A percentile compares a stretch with the other conserved stretches of the same genome.
phyloP scores from a whole-genome alignment of 2,888 invertebrate genomes.

The Tryphoninae sp. region DNA sequence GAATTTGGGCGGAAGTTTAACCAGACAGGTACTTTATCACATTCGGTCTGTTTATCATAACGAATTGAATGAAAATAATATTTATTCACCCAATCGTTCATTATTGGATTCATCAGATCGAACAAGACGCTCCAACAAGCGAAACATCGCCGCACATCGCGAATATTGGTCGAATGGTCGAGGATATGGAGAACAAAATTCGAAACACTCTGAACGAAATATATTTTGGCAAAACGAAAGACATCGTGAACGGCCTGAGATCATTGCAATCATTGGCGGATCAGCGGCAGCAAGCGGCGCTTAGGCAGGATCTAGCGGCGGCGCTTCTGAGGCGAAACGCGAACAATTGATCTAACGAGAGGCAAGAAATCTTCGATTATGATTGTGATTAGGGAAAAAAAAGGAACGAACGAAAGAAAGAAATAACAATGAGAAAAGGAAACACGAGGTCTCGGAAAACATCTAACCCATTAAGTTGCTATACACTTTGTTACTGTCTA shows the following conservation, averaged over 20 bases:
- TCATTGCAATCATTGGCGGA: constrained; percentile 92
- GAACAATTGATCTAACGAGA: constrained; percentile 82
- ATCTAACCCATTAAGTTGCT: constrained; percentile 71
- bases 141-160: constrained; percentile 98
- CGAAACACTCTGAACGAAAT: constrained; percentile 98
- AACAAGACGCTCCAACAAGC: constrained; percentile 94
- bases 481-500: constrained; percentile 75
- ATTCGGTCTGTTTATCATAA: neutral
- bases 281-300: constrained; percentile 90
- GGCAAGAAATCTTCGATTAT: constrained; percentile 75
- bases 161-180: constrained; percentile 99
- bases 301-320: constrained; percentile 92
- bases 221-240: constrained; percentile 99
- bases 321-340: constrained; percentile 92
- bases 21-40: constrained; percentile 90
- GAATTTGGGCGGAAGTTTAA: constrained; percentile 99
- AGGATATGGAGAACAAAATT: constrained; percentile 99
- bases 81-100: neutral
- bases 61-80: neutral
- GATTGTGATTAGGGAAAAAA: constrained; percentile 76
- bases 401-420: constrained; percentile 48
- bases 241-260: constrained; percentile 97
- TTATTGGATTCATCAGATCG: constrained; percentile 84
- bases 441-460: constrained; percentile 60
- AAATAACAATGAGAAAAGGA: constrained; percentile 37